These are phyloP conservation scores for Crotalus horridus DNA, from an alignment of 2,113 vertebrate genomes.

Conservation along the genomic window DNA sequence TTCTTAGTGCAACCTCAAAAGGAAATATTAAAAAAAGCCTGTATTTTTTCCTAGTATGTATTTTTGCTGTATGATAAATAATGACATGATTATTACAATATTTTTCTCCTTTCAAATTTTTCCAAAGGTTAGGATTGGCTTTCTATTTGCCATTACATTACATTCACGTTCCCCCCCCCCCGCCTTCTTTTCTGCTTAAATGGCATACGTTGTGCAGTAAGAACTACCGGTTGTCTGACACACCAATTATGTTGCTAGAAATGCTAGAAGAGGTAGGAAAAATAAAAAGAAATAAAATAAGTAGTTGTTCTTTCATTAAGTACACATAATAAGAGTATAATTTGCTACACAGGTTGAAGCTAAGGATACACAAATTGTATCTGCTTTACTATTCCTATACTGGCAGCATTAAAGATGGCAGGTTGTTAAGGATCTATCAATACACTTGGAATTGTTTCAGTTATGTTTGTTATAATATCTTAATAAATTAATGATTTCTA, in stretches of 20 bases:
- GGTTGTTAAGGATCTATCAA: background rate
- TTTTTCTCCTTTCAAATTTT: background rate
- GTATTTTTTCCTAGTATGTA: background rate
- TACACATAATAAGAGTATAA: background rate
- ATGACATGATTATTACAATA: background rate
- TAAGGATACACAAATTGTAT: background rate
- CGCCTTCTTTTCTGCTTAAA: background rate
- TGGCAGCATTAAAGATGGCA: background rate
- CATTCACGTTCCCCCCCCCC: background rate
- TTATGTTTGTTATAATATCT: background rate
- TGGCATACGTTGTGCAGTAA: conserved; percentile 71
- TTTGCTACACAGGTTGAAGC: background rate
- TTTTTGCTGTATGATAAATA: background rate
- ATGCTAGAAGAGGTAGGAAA: conserved; percentile 67
- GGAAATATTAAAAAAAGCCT: background rate
- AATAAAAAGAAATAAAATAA: conserved; percentile 56
- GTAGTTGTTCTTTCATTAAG: background rate
- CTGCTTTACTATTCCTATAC: background rate
- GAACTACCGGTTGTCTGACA: conserved; percentile 71
- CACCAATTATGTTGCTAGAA: conserved; percentile 76
- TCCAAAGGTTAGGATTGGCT: background rate
- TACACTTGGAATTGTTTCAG: background rate
- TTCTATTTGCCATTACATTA: background rate
- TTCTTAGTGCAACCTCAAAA: background rate
- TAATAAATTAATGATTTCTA: background rate